These are phyloP conservation scores for Temnothorax unifasciatus DNA, from an alignment of 2,888 invertebrate species.

Conservation along the genomic window DNA sequence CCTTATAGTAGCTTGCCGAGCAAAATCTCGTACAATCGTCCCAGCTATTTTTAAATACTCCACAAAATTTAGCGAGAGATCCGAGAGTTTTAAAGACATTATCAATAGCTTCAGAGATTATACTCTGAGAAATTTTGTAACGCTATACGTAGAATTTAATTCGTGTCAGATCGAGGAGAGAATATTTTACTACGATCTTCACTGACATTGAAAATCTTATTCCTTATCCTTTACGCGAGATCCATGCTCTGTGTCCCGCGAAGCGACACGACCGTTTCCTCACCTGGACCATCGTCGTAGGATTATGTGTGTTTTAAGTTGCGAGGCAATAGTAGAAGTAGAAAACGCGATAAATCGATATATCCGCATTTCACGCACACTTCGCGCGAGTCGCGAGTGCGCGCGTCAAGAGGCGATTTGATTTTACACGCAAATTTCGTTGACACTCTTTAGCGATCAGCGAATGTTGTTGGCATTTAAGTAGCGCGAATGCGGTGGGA, in stretches of 20 bases:
- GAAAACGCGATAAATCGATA: background rate
- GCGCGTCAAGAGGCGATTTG: background rate
- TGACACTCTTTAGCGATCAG: background rate
- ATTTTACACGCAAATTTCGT: background rate
- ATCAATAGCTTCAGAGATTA: background rate
- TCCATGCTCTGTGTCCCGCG: background rate
- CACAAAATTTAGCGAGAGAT: background rate
- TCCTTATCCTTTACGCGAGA: background rate
- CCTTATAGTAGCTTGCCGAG: background rate
- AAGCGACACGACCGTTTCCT: conserved; percentile 5
- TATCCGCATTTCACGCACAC: conserved; percentile 21
- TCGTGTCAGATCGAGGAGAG: background rate
- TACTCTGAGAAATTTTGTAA: background rate
- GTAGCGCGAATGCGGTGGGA: background rate
- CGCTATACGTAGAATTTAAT: background rate
- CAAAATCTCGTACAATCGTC: background rate
- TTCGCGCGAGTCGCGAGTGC: background rate
- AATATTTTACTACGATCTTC: background rate
- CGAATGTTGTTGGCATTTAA: background rate
- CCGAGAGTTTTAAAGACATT: background rate
- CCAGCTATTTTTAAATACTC: background rate
- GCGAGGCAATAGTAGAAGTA: background rate
- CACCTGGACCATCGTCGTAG: background rate
- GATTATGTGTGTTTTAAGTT: conserved; percentile 4
- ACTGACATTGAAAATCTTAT: background rate